Evolutionary conservation across 2,888 invertebrate species (phyloP).

Genomic region (Drosophila longiperda): DNA sequence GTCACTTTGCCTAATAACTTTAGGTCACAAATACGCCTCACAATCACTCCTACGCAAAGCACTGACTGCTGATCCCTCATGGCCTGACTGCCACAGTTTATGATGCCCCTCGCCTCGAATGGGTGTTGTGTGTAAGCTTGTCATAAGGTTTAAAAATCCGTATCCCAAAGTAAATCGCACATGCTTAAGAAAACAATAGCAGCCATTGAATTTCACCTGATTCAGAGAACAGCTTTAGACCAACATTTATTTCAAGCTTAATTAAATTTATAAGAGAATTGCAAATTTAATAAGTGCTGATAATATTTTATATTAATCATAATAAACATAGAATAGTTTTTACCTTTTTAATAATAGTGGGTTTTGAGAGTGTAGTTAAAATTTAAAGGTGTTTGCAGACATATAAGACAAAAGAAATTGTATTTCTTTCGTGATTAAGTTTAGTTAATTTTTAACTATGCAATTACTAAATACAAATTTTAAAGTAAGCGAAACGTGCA

Average conservation of each 20-base stretch:
- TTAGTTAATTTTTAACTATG: not conserved
- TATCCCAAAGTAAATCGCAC: conserved; percentile 8
- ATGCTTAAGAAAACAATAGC: conserved; percentile 3
- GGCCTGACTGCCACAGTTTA: conserved; percentile 31
- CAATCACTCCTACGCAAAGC: conserved; percentile 75
- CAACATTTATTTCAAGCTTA: not conserved
- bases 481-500: not conserved
- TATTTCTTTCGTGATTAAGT: not conserved
- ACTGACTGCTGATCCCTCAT: conserved; percentile 61
- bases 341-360: not conserved
- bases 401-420: not conserved
- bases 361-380: not conserved
- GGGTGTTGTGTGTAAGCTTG: conserved; percentile 50
- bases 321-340: not conserved
- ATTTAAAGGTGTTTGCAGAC: not conserved
- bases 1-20: conserved; percentile 78
- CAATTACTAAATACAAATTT: not conserved
- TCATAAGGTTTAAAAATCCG: conserved; percentile 40
- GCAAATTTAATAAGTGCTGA: not conserved
- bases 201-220: not conserved
- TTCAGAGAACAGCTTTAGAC: conserved; percentile 6
- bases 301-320: not conserved
- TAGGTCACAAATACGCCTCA: conserved; percentile 74
- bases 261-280: not conserved
- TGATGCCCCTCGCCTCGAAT: conserved; percentile 21